Base-by-base conservation (phyloP, 2,113 vertebrate species). In the Nyctibius bracteatus region DNA sequence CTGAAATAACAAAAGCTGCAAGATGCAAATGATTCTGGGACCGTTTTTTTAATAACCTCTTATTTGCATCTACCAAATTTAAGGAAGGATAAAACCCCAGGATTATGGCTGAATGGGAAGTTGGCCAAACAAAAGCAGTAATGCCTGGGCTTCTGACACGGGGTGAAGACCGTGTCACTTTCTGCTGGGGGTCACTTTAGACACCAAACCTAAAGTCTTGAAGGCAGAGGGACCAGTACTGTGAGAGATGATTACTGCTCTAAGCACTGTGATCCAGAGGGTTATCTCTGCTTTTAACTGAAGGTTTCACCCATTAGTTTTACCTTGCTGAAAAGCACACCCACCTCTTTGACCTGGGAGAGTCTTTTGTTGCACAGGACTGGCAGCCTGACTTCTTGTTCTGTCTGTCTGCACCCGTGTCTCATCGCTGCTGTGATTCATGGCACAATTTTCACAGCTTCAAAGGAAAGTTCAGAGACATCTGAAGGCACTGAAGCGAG, bases 391-490 rank as follows among this genome's bases (percentile, higher is more conserved):
- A 81, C 39, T 86, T 78, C 88, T 78, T 31, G 10, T 70, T 81
- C 67, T 73, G 31, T 97, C 79, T 73, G 58, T 59, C 68, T 57
- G 67, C 51, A 24, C 67, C 62, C 8, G 5, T 11, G 75, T 43
- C 92, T 94, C 81, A 31, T 77, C 1, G 2, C 59, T 70, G 39
- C 82, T 72, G 78, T 96, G 92, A 94, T 91, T 93, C 94, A 94
- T 94, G 75, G 59, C 39, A 52, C 6, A 19, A 63, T 47, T 83
- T 88, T 88, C 72, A 88, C 46, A n/a, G 75, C 88, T 94, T 96
- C 95, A 88, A 86, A 96, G 94, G 88, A 19, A 88, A 67, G 59
- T 30, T 81, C 58, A 44, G 68, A 96, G 88, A 52, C 75, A 84
- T 86, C 88, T 79, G 61, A 96, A 91, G 61, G 90, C 88, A 86